Conservation (phyloP, 2,113 vertebrate genomes). For the Dunckerocampus dactyliophorus region DNA sequence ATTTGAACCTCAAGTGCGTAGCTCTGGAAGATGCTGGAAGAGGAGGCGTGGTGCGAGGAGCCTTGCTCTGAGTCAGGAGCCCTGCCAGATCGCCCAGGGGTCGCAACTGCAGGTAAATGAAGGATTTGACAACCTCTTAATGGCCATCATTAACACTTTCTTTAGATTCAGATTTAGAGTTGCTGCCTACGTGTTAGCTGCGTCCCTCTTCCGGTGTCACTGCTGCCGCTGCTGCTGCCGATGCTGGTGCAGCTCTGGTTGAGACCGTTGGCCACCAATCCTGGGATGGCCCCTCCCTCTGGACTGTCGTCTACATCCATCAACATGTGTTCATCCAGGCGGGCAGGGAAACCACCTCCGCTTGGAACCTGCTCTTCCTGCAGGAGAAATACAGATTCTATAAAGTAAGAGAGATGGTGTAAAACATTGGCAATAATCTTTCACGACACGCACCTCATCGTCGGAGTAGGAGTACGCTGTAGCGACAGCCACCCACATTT, state of each 20-base stretch:
- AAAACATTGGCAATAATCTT: fast-evolving
- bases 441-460: slow-evolving; percentile 79
- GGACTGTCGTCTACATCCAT: slow-evolving; percentile 62
- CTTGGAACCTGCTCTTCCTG: slow-evolving; percentile 79
- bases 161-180: not conserved
- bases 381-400: not conserved
- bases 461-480: slow-evolving; percentile 89
- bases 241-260: slow-evolving; percentile 89
- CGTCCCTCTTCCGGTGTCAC: slow-evolving; percentile 78
- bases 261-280: slow-evolving; percentile 80
- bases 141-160: too few relatives aligned
- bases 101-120: slow-evolving; percentile 44
- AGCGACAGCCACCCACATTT: slow-evolving; percentile 89
- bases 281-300: slow-evolving; percentile 64
- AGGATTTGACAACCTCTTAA: not conserved
- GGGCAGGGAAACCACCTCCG: slow-evolving; percentile 79
- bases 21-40: slow-evolving; percentile 96
- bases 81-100: slow-evolving; percentile 71
- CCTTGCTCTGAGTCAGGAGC: slow-evolving; percentile 82
- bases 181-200: slow-evolving; percentile 53
- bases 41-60: slow-evolving; percentile 88
- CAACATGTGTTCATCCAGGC: slow-evolving; percentile 80
- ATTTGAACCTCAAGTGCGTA: slow-evolving; percentile 88
- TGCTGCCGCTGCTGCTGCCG: slow-evolving; percentile 87
- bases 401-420: not conserved